Evolutionary conservation across 1,140 invertebrate genomes (phyloP).

Genomic region (Drosophila sp.): DNA sequence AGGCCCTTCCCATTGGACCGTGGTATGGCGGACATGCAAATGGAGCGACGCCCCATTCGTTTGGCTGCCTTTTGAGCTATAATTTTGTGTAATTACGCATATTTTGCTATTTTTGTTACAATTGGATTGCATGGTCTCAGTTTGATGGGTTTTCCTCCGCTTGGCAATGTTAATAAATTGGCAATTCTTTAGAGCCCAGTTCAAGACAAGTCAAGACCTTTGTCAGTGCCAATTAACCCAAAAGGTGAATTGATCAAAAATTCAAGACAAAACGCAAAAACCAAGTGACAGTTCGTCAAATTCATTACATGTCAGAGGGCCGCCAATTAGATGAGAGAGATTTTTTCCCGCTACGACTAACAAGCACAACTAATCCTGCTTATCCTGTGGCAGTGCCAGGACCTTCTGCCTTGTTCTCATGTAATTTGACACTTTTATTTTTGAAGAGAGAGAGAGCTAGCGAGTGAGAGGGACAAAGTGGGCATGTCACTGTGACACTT

Average conservation of each 20-base stretch:
- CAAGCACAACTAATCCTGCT: slow-evolving; percentile 69
- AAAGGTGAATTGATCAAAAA: slow-evolving; percentile 28
- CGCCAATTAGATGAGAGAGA: slow-evolving; percentile 48
- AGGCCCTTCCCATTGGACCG: slow-evolving; percentile 20
- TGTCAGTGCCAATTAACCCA: slow-evolving; percentile 75
- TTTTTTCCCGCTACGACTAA: slow-evolving; percentile 38
- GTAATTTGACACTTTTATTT: slow-evolving; percentile 75
- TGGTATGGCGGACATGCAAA: slow-evolving; percentile 41
- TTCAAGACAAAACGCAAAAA: slow-evolving; percentile 2
- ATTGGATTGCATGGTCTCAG: slow-evolving; percentile 5
- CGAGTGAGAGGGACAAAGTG: slow-evolving; percentile 45
- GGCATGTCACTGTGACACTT: slow-evolving; percentile 75
- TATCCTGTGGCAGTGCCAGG: slow-evolving; percentile 36
- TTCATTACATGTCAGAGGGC: slow-evolving; percentile 46
- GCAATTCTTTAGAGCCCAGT: slow-evolving; percentile 6
- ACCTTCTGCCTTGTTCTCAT: slow-evolving; percentile 26
- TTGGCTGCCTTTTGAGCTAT: slow-evolving; percentile 18
- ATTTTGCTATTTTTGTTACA: slow-evolving; percentile 16
- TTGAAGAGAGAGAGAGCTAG: slow-evolving; percentile 6
- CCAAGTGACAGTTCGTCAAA: slow-evolving; percentile 65
- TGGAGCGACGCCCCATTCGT: slow-evolving; percentile 36
- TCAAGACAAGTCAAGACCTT: slow-evolving; percentile 61
- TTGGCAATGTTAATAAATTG: slow-evolving; percentile 47
- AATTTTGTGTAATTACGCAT: slow-evolving; percentile 44
- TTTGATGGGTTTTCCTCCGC: not conserved